Base-by-base conservation (phyloP, 2,888 invertebrate genomes). In the Cephus pygmeus region DNA sequence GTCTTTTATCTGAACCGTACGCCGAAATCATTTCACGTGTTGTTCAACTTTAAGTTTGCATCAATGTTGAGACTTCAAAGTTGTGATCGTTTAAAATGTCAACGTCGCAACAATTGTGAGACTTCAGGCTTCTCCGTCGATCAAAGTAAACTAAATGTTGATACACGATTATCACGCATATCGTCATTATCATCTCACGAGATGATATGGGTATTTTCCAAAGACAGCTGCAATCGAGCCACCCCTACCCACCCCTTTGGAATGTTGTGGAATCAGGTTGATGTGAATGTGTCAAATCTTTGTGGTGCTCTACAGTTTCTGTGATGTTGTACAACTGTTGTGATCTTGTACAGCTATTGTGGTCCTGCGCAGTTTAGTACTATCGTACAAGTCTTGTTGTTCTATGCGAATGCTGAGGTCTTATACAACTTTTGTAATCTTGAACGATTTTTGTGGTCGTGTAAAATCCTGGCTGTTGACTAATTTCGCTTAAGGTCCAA, bases 161-260 rank as follows among this genome's bases (percentile, higher is more conserved):
- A 83, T 83, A 77, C 73, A 80, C 81, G 76, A 78, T 76, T 79
- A 78, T 76, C 81, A 76, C 76, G 76, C 75, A 73, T 79, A 40
- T 76, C 36, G 69, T 56, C 23, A 56, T 56, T 9, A 23, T 56
- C 56, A 23, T 56, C 23, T 56, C 56, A 56, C 56, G 9, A 56
- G 23, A 56, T 56, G 56, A 71, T 23, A 56, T 69, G 78, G 84
- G 85, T 83, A 83, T 85, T 85, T 87, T 87, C 86, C 87, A 87
- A 83, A 83, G 84, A 85, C 80, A 82, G 83, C 83, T 79, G 68
- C 79, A 79, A 79, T 76, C 77, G 76, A 33, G 68, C 69, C 31
- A 11, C 31, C 35, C 73, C 56, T 9, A 6, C 6, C 56, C 23
- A 56, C 56, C 56, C 40, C 23, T 56, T 69, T n/a, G 1, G 12